phyloP scores from a whole-genome alignment of 2,888 invertebrate genomes.

The Aleiodes testaceus region DNA sequence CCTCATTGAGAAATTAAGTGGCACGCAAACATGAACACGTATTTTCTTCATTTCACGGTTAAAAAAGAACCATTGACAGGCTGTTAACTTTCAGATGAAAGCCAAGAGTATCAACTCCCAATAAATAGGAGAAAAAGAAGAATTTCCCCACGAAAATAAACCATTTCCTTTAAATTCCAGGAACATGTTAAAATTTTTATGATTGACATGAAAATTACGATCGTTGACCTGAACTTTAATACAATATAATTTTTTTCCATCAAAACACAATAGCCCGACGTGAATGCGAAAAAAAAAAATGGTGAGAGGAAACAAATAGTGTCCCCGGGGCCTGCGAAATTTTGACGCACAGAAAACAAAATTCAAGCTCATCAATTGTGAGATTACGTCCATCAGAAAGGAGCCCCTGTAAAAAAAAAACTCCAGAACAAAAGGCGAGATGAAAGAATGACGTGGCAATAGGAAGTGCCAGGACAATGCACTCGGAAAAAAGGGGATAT shows the following conservation, averaged over 20 bases:
- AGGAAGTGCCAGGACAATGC: conserved; percentile 31
- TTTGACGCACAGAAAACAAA: not conserved
- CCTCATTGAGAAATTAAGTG: conserved; percentile 8
- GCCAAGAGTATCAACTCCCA: conserved; percentile 34
- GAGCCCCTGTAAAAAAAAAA: not conserved
- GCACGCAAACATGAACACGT: not conserved
- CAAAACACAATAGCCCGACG: too few relatives aligned
- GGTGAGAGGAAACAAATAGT: conserved; percentile 11
- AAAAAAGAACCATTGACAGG: conserved; percentile 42
- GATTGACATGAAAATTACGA: conserved; percentile 6
- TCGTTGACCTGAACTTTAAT: conserved; percentile 1
- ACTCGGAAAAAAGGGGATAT: conserved; percentile 5
- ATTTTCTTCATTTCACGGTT: conserved; percentile 50
- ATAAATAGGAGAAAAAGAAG: not conserved
- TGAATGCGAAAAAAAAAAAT: not conserved
- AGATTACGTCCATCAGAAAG: not conserved
- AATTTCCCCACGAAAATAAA: not conserved
- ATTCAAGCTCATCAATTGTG: conserved; percentile 11
- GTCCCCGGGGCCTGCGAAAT: conserved; percentile 18
- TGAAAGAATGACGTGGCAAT: conserved; percentile 26
- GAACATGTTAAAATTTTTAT: not conserved
- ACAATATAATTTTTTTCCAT: not conserved
- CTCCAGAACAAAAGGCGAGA: not conserved
- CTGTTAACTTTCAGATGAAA: conserved; percentile 25
- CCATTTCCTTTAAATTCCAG: too few relatives aligned